Percentiles rank a stretch among this genome's conserved stretches.
Conservation (phyloP, 2,113 vertebrate species). For the Mastomys natalensis region DNA sequence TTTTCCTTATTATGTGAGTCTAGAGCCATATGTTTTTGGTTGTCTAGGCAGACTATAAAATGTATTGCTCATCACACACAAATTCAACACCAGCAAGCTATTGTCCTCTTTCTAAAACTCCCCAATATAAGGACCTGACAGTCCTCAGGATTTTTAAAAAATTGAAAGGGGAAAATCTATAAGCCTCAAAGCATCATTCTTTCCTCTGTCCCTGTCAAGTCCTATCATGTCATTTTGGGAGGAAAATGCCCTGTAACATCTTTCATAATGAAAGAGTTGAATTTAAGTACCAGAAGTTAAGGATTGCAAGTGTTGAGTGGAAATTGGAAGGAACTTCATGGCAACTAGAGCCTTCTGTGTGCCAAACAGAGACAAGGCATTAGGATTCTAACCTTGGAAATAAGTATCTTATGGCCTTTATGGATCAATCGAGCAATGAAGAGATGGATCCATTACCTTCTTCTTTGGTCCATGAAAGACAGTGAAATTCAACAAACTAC, state of each 20-base stretch:
- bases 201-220: background rate
- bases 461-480: background rate
- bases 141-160: background rate
- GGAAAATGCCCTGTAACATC: conserved; percentile 11
- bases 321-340: conserved; percentile 12
- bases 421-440: background rate
- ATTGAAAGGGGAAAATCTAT: background rate
- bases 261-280: conserved; percentile 49
- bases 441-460: background rate
- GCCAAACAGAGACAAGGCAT: background rate
- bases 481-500: background rate
- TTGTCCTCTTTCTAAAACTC: background rate
- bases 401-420: background rate
- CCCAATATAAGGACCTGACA: background rate
- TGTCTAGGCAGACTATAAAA: conserved; percentile 62
- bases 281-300: conserved; percentile 35
- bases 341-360: background rate
- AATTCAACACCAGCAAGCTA: conserved; percentile 11
- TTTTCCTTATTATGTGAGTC: conserved; percentile 70
- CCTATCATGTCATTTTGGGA: background rate
- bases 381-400: background rate
- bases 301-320: background rate
- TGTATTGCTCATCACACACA: conserved; percentile 20
- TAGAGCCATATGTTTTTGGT: conserved; percentile 57
- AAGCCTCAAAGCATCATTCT: background rate